Evolutionary conservation across 2,888 invertebrate species (phyloP), one percentile per base, ranked within the genome.

Genomic region (Amblyjoppa proteus): DNA sequence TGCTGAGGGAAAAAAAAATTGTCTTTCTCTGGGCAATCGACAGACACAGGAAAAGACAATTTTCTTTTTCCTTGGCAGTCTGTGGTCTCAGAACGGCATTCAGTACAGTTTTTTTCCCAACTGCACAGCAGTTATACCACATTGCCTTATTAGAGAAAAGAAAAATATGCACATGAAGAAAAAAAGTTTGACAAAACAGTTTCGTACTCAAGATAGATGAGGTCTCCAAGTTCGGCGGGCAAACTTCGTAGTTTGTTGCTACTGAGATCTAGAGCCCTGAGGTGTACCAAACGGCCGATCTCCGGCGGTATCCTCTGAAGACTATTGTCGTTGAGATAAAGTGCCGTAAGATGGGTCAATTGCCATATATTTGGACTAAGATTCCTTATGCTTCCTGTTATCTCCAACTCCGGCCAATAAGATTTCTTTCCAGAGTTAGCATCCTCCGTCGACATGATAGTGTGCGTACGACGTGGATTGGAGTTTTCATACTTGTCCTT

Each of bases 291-390:
- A 92, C 96, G 96, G 90, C 96, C 97, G 92, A 99, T 98, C 94
- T 99, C 99, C 41, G 98, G 95, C 84, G 99, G 99, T 94, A 99
- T 96, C 93, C 98, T 96, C 92, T 97, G 96, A 91, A 99, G 96
- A 94, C 97, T 97, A 95, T 99, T 99, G 95, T 99, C 98, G 95
- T 99, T 99, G 93, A 99, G 96, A 95, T 99, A 99, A 92, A 99
- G 95, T 90, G 98, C 97, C 83, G 99, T 99, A 92, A 99, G 95
- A 95, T 99, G 98, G 89, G 97, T 96, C 95, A 98, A 96, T 94
- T 97, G 97, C 97, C 99, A 99, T 92, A 99, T 95, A 91, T 97
- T 96, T 51, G 98, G 97, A 95, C 98, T 98, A 92, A 99, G 95
- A 94, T 98, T 99, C 92, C 98, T 97, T 93, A 99, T 98, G 95